Evolutionary conservation across 1,140 invertebrate species (phyloP).

Genomic region (Prorops nasuta): DNA sequence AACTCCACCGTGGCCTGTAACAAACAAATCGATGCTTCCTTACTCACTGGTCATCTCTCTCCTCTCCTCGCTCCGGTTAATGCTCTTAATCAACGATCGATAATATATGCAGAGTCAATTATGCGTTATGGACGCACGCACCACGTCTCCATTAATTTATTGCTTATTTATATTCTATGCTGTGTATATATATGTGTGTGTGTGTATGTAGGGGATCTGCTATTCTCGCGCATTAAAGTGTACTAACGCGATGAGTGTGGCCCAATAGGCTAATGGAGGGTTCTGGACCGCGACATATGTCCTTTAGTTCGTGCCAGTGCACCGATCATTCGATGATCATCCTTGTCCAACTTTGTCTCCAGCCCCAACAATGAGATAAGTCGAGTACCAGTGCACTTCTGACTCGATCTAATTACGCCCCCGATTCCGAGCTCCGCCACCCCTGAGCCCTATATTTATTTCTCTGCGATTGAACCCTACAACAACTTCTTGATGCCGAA

Average conservation of each 20-base stretch:
- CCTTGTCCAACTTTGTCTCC: too few species aligned
- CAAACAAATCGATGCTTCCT: slow-evolving; percentile 43
- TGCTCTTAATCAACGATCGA: too few species aligned
- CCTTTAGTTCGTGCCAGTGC: slow-evolving; percentile 42
- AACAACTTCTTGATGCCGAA: too few species aligned
- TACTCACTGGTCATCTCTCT: too few species aligned
- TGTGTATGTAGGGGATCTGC: too few species aligned
- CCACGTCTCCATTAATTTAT: slow-evolving; percentile 9
- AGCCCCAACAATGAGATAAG: slow-evolving; percentile 14
- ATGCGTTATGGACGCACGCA: too few species aligned
- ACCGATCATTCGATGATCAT: slow-evolving; percentile 45
- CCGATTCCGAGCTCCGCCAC: slow-evolving; percentile 3
- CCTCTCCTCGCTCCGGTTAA: too few species aligned
- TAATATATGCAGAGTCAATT: too few species aligned
- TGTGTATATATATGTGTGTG: too few species aligned
- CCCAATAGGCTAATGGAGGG: slow-evolving; percentile 52
- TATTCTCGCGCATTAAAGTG: too few species aligned
- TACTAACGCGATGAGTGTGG: slow-evolving; percentile 38
- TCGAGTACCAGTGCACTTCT: not conserved
- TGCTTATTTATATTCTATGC: slow-evolving; percentile 29
- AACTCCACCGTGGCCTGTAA: slow-evolving; percentile 87
- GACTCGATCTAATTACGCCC: slow-evolving; percentile 1
- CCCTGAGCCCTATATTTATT: too few species aligned
- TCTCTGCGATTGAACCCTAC: too few species aligned
- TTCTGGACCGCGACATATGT: slow-evolving; percentile 46